A percentile compares a stretch with the other conserved stretches of the same genome.
phyloP scores from a whole-genome alignment of 2,113 vertebrate species.

The Corythoichthys intestinalis region DNA sequence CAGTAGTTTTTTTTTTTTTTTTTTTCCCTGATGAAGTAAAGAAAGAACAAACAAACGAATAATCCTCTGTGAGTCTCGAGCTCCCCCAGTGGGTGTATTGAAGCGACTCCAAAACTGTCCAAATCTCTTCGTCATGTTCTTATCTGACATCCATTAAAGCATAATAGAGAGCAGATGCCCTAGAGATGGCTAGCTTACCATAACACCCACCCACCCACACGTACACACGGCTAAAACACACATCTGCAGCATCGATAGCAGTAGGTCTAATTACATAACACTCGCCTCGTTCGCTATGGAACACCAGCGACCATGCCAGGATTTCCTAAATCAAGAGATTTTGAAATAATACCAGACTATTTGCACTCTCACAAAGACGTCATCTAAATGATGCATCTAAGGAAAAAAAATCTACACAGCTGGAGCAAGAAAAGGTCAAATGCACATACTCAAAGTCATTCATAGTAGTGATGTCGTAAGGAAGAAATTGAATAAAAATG shows the following conservation, averaged over 20 bases:
- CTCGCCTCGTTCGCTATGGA: constrained; percentile 27
- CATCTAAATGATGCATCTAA: constrained; percentile 4
- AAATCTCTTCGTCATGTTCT: constrained; percentile 63
- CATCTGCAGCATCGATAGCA: constrained; percentile 57
- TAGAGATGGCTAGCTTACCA: constrained; percentile 39
- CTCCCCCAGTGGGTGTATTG: constrained; percentile 56
- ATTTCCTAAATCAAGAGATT: constrained; percentile 32
- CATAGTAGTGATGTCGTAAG: constrained; percentile 44
- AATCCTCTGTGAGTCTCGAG: constrained; percentile 37
- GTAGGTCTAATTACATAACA: constrained; percentile 63
- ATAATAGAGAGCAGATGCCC: constrained; percentile 68
- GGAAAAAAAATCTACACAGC: background rate
- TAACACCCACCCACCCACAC: constrained; percentile 36
- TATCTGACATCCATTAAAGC: constrained; percentile 68
- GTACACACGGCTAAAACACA: constrained; percentile 24
- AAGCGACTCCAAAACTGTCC: constrained; percentile 41
- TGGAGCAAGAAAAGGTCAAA: constrained; percentile 9
- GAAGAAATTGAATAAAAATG: constrained; percentile 57
- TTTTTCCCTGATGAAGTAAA: constrained; percentile 25
- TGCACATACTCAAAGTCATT: constrained; percentile 9
- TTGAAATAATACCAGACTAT: constrained; percentile 17
- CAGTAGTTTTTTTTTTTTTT: constrained; percentile 31
- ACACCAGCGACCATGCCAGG: constrained; percentile 24
- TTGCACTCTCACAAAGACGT: constrained; percentile 5
- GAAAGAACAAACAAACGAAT: constrained; percentile 15